Conservation (phyloP, 1,140 invertebrate genomes). For the Papilio xuthus region DNA sequence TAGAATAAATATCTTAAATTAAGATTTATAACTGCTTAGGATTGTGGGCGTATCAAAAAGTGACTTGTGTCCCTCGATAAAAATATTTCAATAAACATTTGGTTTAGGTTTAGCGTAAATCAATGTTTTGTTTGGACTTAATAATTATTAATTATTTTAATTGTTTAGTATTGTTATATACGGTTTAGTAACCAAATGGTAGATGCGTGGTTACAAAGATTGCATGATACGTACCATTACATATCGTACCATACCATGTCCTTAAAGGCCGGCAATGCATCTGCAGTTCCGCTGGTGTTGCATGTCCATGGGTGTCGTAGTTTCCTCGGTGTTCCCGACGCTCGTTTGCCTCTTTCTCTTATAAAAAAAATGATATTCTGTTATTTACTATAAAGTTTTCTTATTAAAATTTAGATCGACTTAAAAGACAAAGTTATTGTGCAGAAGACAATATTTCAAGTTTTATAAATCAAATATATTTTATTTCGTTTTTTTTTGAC, state of each 20-base stretch:
- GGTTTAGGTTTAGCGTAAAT: neutral
- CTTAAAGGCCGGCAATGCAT: no score
- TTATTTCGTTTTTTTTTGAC: constrained; percentile 5
- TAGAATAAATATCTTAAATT: constrained; percentile 55
- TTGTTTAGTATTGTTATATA: neutral
- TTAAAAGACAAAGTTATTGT: neutral
- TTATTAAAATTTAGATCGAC: neutral
- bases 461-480: neutral
- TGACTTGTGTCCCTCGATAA: constrained; percentile 42
- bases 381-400: neutral
- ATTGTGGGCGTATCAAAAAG: constrained; percentile 39
- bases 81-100: constrained; percentile 24
- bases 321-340: no score
- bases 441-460: neutral
- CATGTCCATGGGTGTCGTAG: no score
- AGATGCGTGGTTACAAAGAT: no score
- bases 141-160: neutral
- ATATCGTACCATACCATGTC: no score
- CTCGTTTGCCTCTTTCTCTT: no score
- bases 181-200: no score
- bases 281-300: no score
- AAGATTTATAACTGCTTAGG: constrained; percentile 53
- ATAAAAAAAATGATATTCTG: no score
- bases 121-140: neutral
- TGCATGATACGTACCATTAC: no score